A percentile compares a stretch with the other conserved stretches of the same genome.
Conservation (phyloP, 1,140 invertebrate genomes). For the Apis florea region DNA sequence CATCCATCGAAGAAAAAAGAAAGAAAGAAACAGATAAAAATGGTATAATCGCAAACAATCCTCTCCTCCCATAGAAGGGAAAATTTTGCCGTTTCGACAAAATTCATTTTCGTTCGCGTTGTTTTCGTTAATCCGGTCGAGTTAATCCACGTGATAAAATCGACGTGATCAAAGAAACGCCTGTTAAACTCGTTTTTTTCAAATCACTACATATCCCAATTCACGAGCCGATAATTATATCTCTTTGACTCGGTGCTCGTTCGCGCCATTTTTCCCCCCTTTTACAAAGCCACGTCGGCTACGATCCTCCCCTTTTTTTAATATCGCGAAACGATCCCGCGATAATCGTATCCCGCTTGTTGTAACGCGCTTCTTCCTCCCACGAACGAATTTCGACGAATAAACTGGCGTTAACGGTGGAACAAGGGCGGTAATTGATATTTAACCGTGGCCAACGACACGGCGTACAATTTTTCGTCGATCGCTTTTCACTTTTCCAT, state of each 20-base stretch:
- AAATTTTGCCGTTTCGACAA: neutral
- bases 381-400: neutral
- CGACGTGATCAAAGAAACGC: neutral
- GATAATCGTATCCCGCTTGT: neutral
- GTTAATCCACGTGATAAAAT: neutral
- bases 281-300: neutral
- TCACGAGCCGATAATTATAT: neutral
- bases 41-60: neutral
- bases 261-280: neutral
- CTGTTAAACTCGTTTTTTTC: neutral
- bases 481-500: slow-evolving; percentile 13
- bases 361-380: slow-evolving; percentile 1
- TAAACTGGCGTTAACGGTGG: slow-evolving; percentile 1
- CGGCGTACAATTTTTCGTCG: slow-evolving; percentile 15
- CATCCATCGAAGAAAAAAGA: neutral
- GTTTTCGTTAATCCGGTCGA: neutral
- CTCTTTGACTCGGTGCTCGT: neutral
- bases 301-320: neutral
- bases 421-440: slow-evolving; percentile 26
- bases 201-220: too few relatives aligned
- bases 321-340: neutral
- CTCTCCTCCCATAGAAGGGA: neutral
- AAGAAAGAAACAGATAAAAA: neutral
- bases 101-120: too few relatives aligned
- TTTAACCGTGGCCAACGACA: slow-evolving; percentile 4